Evolutionary conservation across 2,113 vertebrate species (phyloP).

Genomic region (Cisticola juncidis): DNA sequence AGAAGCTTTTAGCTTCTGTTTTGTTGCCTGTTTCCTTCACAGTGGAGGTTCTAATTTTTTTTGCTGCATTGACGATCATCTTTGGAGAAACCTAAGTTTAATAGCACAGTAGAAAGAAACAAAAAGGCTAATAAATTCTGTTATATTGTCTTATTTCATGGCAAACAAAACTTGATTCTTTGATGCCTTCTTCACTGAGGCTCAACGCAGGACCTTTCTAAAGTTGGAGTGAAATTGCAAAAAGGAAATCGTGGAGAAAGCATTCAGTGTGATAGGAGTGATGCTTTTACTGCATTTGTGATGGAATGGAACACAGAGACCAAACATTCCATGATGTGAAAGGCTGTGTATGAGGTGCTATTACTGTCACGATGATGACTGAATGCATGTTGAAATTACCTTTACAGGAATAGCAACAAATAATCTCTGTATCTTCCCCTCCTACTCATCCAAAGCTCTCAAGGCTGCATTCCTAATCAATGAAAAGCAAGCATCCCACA

Average conservation of each 20-base stretch:
- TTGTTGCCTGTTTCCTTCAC: not conserved
- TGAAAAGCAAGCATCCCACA: not conserved
- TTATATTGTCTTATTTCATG: not conserved
- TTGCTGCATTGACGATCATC: not conserved
- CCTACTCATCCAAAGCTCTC: conserved; percentile 44
- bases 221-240: not conserved
- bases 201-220: not conserved
- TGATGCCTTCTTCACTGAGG: not conserved
- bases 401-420: conserved; percentile 19
- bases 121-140: not conserved
- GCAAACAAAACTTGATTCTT: not conserved
- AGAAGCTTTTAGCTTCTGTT: not conserved
- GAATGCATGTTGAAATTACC: conserved; percentile 54
- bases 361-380: conserved; percentile 37
- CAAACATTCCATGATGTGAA: conserved; percentile 26
- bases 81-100: not conserved
- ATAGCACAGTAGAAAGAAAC: not conserved
- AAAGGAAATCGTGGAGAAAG: not conserved
- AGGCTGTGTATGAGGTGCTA: conserved; percentile 37
- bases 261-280: not conserved
- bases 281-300: not conserved
- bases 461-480: conserved; percentile 38
- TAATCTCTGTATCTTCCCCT: conserved; percentile 36
- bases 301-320: conserved; percentile 7
- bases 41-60: not conserved